phyloP scores from a whole-genome alignment of 2,888 invertebrate species.

The Andricus curvator region DNA sequence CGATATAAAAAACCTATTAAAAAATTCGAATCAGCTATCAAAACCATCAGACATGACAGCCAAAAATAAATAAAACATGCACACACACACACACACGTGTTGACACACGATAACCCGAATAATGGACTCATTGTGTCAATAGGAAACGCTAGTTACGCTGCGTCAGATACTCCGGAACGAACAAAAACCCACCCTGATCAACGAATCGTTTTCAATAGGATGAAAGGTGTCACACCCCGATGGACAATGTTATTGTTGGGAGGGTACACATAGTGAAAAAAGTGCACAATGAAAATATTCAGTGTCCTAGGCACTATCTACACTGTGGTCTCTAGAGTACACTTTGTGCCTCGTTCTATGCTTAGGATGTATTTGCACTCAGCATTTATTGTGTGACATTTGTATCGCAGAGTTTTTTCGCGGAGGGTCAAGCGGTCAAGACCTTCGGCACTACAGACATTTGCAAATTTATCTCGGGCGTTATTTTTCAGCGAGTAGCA shows the following conservation, averaged over 20 bases:
- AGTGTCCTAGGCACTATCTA: neutral
- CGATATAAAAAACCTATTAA: neutral
- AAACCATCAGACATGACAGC: neutral
- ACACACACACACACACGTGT: neutral
- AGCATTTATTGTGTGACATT: conserved; percentile 44
- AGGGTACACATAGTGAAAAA: conserved; percentile 14
- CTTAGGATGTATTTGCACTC: neutral
- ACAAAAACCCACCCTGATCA: conserved; percentile 38
- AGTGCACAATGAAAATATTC: conserved; percentile 13
- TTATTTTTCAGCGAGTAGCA: neutral
- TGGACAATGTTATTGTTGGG: conserved; percentile 45
- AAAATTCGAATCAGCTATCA: neutral
- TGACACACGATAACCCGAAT: conserved; percentile 21
- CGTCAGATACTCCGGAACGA: conserved; percentile 8
- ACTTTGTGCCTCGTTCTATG: neutral
- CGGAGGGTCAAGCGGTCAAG: conserved; percentile 34
- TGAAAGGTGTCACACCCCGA: conserved; percentile 45
- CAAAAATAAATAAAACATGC: neutral
- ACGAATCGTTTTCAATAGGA: conserved; percentile 37
- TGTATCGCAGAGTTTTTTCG: conserved; percentile 23
- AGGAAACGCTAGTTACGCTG: conserved; percentile 36
- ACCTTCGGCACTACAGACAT: conserved; percentile 21
- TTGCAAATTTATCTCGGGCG: conserved; percentile 12
- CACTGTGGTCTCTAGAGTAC: neutral
- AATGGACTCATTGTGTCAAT: conserved; percentile 32